Conservation (phyloP, 1,140 invertebrate species). For the Drosophila kohkoa region DNA sequence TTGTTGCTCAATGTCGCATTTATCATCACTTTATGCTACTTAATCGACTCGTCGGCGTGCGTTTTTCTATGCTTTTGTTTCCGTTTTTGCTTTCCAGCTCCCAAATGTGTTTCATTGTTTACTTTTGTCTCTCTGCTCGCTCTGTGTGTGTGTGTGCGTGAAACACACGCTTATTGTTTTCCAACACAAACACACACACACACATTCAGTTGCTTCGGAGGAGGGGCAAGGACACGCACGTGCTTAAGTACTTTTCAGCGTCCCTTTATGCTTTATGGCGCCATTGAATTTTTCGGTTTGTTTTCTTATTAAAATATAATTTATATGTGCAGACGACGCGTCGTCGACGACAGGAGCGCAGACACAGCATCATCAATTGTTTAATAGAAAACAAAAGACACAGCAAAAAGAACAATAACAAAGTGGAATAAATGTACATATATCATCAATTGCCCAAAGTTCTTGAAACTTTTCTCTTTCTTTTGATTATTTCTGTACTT, state of each 20-base stretch:
- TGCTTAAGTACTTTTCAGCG: conserved; percentile 76
- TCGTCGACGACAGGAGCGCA: conserved; percentile 27
- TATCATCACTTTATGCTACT: conserved; percentile 84
- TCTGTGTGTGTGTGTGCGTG: conserved; percentile 25
- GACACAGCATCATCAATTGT: conserved; percentile 74
- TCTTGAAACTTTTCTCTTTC: conserved; percentile 10
- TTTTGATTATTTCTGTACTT: too few species aligned
- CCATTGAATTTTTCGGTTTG: conserved; percentile 82
- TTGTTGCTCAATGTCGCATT: conserved; percentile 83
- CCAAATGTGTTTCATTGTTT: conserved; percentile 76
- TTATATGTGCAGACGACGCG: conserved; percentile 71
- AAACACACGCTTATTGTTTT: conserved; percentile 71
- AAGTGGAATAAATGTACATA: conserved; percentile 15
- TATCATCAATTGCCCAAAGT: conserved; percentile 32
- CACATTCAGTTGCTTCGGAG: neutral
- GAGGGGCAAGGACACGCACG: conserved; percentile 31
- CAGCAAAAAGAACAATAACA: conserved; percentile 20
- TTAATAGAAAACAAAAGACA: conserved; percentile 69
- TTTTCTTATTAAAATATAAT: conserved; percentile 84
- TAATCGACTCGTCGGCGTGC: conserved; percentile 67
- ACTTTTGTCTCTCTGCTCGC: conserved; percentile 51
- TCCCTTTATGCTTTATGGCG: conserved; percentile 81
- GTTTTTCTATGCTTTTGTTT: conserved; percentile 57
- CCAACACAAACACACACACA: conserved; percentile 32
- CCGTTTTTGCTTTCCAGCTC: conserved; percentile 16